Base-by-base conservation (phyloP, 2,797 vertebrate genomes). In the Setipinna tenuifilis region DNA sequence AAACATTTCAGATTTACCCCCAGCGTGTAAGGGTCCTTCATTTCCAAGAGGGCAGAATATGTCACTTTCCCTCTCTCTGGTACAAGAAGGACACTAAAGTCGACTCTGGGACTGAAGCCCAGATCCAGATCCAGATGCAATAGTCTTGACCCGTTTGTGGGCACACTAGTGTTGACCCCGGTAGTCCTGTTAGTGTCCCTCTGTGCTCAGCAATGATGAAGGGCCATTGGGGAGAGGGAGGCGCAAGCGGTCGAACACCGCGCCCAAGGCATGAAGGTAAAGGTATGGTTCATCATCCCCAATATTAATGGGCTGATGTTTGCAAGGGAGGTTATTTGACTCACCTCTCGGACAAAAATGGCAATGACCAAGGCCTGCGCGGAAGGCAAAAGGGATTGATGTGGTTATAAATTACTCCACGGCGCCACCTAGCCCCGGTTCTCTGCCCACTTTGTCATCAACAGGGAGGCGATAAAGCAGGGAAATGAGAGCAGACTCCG, bases 381-480 rank as follows among this genome's bases (percentile, higher is more conserved):
- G 90, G 94, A 95, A 94, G 94, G 94, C 92, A 94, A 95, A 94
- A 94, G 93, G 92, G 93, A 95, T 95, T 95, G 94, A 96, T 95
- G 95, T 93, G 94, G 94, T 95, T 95, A 95, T 96, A 96, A 96
- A 95, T 96, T 94, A 95, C 95, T 96, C 95, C 90, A 93, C 93
- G 93, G 94, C 94, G 94, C 95, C 95, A 96, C 95, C 95, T 96
- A 95, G 95, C 93, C 94, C 88, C 90, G 93, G 90, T 91, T 92
- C 92, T 93, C 82, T 86, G 90, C 93, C 71, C 92, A 94, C 92
- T 95, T 94, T 95, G 95, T 95, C 95, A 95, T 95, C 90, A 94
- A 91, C 90, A 91, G 92, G 93, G 92, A 78, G 93, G 94, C 87
- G 88, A 95, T 96, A 95, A 96, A 95, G 93, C 92, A 94, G 93